A percentile compares a stretch with the other conserved stretches of the same genome.
Evolutionary conservation across 1,140 invertebrate species (phyloP).

Genomic region (Proales similis): DNA sequence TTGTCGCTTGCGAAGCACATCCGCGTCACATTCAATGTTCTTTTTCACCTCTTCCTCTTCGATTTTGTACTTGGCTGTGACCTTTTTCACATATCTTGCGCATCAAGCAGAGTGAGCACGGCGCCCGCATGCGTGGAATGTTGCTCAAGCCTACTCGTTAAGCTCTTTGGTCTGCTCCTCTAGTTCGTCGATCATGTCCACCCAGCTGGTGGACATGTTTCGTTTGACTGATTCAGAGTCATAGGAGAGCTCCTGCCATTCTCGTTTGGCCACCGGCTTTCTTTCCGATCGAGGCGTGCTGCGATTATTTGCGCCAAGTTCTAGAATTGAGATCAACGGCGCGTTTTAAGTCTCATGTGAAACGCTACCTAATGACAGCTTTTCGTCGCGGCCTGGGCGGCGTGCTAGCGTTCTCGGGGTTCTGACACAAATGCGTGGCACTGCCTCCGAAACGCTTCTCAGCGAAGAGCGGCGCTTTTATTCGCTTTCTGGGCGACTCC

Average conservation of each 20-base stretch:
- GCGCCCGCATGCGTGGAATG: too few species aligned
- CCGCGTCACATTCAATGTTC: conserved; percentile 59
- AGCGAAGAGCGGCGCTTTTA: conserved; percentile 15
- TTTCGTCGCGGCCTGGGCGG: too few species aligned
- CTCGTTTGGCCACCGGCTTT: conserved; percentile 3
- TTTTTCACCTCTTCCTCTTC: conserved; percentile 3
- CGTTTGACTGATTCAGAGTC: conserved; percentile 23
- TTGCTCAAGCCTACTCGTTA: conserved; percentile 8
- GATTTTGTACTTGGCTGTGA: conserved; percentile 18
- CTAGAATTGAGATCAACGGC: too few species aligned
- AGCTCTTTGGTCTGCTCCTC: conserved; percentile 26
- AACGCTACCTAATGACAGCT: too few species aligned
- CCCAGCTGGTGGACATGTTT: conserved; percentile 36
- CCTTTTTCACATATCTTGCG: too few species aligned
- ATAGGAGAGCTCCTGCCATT: not conserved
- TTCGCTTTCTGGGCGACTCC: conserved; percentile 22
- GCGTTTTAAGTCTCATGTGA: too few species aligned
- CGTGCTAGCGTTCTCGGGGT: too few species aligned
- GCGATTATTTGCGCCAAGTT: too few species aligned
- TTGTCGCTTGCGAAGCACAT: conserved; percentile 66
- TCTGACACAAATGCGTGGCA: too few species aligned
- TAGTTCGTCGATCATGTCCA: conserved; percentile 29
- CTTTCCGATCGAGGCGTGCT: conserved; percentile 31
- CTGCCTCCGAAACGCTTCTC: not conserved
- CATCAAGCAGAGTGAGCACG: too few species aligned